These are phyloP conservation scores for Margarornis squamiger DNA, from an alignment of 2,797 vertebrate genomes.

Conservation along the genomic window DNA sequence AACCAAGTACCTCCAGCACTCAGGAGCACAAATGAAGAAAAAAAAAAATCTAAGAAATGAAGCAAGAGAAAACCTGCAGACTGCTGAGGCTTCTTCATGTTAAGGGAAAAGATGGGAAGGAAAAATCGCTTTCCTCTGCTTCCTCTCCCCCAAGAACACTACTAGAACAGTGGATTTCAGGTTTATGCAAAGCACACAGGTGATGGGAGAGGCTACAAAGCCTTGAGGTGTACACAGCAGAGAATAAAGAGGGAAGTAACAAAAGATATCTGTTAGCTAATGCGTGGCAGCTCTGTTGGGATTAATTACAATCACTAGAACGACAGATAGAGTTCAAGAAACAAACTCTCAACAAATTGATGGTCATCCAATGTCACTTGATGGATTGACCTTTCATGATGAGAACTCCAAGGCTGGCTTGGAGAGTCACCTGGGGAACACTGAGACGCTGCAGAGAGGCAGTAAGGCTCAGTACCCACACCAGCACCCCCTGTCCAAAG, in stretches of 20 bases:
- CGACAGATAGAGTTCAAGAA: neutral
- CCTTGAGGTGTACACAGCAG: neutral
- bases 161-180: neutral
- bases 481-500: neutral
- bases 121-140: neutral
- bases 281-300: neutral
- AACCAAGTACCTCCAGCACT: neutral
- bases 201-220: neutral
- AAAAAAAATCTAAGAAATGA: neutral
- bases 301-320: neutral
- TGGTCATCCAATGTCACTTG: neutral
- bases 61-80: neutral
- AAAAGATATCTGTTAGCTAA: constrained; percentile 1
- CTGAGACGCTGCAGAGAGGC: neutral
- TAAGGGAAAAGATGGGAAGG: neutral
- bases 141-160: neutral
- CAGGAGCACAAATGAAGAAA: neutral
- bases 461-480: neutral
- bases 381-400: neutral
- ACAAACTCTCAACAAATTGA: neutral
- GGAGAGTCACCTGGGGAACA: neutral
- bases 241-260: neutral
- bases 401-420: neutral
- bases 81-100: neutral
- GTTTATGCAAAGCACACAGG: neutral